Base-by-base conservation (phyloP, 1,140 invertebrate genomes). In the Phocides pigmalion region DNA sequence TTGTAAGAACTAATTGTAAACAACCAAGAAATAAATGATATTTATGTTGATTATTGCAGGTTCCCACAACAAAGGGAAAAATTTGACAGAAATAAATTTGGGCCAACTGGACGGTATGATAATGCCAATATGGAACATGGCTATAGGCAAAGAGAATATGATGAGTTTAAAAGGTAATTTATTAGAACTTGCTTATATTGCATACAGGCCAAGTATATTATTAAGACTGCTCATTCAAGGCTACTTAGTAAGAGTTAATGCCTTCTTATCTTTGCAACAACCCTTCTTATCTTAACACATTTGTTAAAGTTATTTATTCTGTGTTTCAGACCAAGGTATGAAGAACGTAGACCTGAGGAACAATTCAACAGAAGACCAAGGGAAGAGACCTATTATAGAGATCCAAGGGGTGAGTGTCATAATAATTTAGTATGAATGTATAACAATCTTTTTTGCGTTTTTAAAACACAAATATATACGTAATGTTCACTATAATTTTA, bases 141-240 rank as follows among this genome's bases (percentile, higher is more conserved):
- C 64, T 74, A 75, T 46, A 76, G 80, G 51, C 79, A 66, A 56
- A 82, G 66, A 62, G 76, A 82, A 28, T 85, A 77, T 79, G 77
- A 81, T 64, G 79, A 85, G 42, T 82, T 76, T 62, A 85, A 82
- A 77, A 87, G 80, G 84, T 87, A 77, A 28, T 28, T 8, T 6
- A 3, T 28, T 28, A 28, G 5, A 28, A 4, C 4, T 28, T 3
- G 6, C 9, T 22, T 3, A 22, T 5, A 22, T 22, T 22, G 20
- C 5, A 22, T 22, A 22, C n/a, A n/a, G n/a, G n/a, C n/a, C n/a
- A n/a, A n/a, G n/a, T n/a, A n/a, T n/a, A n/a, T n/a, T n/a, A n/a
- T n/a, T n/a, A n/a, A n/a, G n/a, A n/a, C n/a, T n/a, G n/a, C n/a
- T n/a, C n/a, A n/a, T n/a, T n/a, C n/a, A n/a, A n/a, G n/a, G n/a